These are phyloP conservation scores for Acrobasis consociella DNA, from an alignment of 2,888 invertebrate genomes.

Conservation along the genomic window DNA sequence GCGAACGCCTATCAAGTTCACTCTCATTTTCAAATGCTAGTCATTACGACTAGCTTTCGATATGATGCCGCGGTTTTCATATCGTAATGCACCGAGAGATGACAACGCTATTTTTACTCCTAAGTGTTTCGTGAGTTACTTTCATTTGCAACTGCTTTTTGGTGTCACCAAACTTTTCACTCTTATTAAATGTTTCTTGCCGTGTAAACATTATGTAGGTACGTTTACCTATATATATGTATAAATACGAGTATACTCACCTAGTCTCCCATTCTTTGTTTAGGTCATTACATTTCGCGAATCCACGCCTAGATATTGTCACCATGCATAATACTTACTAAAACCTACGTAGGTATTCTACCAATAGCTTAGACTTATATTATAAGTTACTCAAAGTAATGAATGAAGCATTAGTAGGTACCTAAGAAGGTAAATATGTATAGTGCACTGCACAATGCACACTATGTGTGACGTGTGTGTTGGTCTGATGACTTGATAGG, in stretches of 20 bases:
- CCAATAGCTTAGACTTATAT: background rate
- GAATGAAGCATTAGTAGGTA: background rate
- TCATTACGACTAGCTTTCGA: constrained; percentile 20
- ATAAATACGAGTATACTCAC: too few relatives aligned
- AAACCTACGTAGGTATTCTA: background rate
- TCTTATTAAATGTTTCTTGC: background rate
- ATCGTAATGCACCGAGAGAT: background rate
- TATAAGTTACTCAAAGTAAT: background rate
- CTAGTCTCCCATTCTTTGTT: background rate
- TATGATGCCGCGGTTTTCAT: constrained; percentile 12
- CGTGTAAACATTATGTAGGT: background rate
- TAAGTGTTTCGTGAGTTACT: background rate
- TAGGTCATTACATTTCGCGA: background rate
- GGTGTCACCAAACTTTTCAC: background rate
- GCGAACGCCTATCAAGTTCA: constrained; percentile 27
- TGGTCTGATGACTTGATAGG: too few relatives aligned
- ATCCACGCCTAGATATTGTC: too few relatives aligned
- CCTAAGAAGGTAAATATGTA: background rate
- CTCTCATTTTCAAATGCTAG: constrained; percentile 28
- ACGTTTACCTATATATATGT: too few relatives aligned
- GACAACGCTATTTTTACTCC: background rate
- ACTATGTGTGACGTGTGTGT: too few relatives aligned
- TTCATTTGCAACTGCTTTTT: background rate
- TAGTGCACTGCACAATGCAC: background rate
- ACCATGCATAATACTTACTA: too few relatives aligned